Base-by-base conservation (phyloP, 2,888 invertebrate genomes). In the Dioctria rufipes region DNA sequence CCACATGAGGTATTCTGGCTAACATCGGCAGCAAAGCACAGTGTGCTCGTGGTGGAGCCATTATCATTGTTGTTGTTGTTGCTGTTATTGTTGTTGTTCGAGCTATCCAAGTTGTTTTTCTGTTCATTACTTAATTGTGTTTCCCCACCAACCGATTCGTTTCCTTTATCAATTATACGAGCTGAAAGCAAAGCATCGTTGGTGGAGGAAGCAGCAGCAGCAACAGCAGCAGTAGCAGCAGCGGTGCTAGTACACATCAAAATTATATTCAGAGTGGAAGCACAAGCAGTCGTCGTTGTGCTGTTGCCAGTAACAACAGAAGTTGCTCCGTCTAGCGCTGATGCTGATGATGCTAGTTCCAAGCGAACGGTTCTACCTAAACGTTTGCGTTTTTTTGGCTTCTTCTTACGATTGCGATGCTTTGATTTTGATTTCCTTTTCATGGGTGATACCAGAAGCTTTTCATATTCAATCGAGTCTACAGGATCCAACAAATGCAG, bases 391-490 rank as follows among this genome's bases (percentile, higher is more conserved):
- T 89, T 87, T 4, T 85, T 91, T 84, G 92, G 92, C 83, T 92
- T 91, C 85, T 94, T 93, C 82, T 94, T 92, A 84, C 92, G 92
- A 86, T 94, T 91, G 3, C 93, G 91, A 83, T 93, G 92, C 85
- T 91, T 93, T 89, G 87, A 80, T 85, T 85, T 84, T 82, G 79
- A 81, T 71, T 86, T 86, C 0, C 89, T 93, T 84, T 93, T 93
- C 86, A 91, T 91, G 79, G 92, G 95, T 3, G 93, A 95, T 86
- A 93, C 93, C 84, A 95, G 89, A 84, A 94, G 93, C 85, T 95
- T 94, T 86, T 95, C 95, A 88, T 95, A 95, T 86, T 95, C 95
- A 60, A 93, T 94, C 85, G 95, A 94, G 86, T 95, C 95, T 63
- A 94, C 91, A 51, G 94, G 94, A 86, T 94, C 93, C 86, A 94